Conservation (phyloP, 2,888 invertebrate genomes). For the Protophormia terraenovae region DNA sequence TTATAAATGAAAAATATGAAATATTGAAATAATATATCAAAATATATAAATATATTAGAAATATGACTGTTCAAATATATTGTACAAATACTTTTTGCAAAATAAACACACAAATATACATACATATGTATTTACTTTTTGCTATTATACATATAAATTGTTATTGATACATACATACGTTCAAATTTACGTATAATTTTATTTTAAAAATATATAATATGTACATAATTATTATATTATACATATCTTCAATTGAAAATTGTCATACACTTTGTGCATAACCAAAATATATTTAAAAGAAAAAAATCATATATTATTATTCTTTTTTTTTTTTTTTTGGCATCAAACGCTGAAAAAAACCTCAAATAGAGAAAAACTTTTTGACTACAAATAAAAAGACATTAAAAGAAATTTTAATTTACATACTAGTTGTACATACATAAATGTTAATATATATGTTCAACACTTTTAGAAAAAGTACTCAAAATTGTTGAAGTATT, state of each 20-base stretch:
- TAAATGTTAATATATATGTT: background rate
- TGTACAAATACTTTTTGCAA: background rate
- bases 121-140: background rate
- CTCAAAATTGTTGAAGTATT: background rate
- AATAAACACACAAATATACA: background rate
- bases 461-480: background rate
- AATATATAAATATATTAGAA: background rate
- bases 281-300: background rate
- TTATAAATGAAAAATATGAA: constrained; percentile 5
- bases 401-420: background rate
- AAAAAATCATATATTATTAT: background rate
- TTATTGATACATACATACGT: background rate
- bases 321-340: background rate
- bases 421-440: background rate
- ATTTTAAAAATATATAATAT: background rate
- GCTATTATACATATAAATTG: too few species aligned
- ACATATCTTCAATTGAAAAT: constrained; percentile 6
- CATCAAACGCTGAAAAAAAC: constrained; percentile 16
- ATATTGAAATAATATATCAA: constrained; percentile 19
- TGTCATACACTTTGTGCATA: constrained; percentile 29
- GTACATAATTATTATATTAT: constrained; percentile 22
- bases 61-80: background rate
- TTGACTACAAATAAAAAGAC: constrained; percentile 13
- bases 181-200: background rate
- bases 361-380: constrained; percentile 24